phyloP scores from a whole-genome alignment of 2,888 invertebrate species.

The Uloborus plumipes region DNA sequence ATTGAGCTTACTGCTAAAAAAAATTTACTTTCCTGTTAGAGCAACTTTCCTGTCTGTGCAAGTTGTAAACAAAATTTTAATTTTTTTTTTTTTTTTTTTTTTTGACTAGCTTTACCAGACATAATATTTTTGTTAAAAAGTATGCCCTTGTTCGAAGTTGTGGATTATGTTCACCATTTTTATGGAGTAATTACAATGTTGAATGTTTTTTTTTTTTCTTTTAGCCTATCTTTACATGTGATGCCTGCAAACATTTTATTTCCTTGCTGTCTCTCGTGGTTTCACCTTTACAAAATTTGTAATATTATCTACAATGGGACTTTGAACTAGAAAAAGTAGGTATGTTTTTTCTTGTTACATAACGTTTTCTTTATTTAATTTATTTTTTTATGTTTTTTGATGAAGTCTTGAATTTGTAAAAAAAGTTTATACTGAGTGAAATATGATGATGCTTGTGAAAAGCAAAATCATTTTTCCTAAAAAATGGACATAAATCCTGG shows the following conservation, averaged over 20 bases:
- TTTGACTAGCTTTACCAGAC: not conserved
- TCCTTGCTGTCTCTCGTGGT: constrained; percentile 62
- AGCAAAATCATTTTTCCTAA: too few relatives aligned
- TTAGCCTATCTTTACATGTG: constrained; percentile 61
- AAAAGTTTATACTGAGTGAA: too few relatives aligned
- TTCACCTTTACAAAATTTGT: constrained; percentile 63
- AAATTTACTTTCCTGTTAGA: too few relatives aligned
- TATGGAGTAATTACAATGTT: too few relatives aligned
- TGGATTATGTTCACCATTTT: not conserved
- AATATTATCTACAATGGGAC: constrained; percentile 62
- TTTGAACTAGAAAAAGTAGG: constrained; percentile 64
- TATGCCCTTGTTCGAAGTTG: not conserved
- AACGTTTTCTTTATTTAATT: not conserved
- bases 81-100: not conserved
- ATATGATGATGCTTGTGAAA: too few relatives aligned
- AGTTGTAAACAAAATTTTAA: too few relatives aligned
- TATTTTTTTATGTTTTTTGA: too few relatives aligned
- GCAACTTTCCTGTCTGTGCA: too few relatives aligned
- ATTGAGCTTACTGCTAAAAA: too few relatives aligned
- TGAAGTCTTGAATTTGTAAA: too few relatives aligned
- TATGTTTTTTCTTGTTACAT: constrained; percentile 36
- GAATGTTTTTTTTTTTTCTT: constrained; percentile 1
- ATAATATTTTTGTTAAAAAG: constrained; percentile 2
- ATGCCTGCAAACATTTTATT: constrained; percentile 59
- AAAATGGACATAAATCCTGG: too few relatives aligned